Evolutionary conservation across 2,113 vertebrate genomes (phyloP).

Genomic region (Promerops cafer): DNA sequence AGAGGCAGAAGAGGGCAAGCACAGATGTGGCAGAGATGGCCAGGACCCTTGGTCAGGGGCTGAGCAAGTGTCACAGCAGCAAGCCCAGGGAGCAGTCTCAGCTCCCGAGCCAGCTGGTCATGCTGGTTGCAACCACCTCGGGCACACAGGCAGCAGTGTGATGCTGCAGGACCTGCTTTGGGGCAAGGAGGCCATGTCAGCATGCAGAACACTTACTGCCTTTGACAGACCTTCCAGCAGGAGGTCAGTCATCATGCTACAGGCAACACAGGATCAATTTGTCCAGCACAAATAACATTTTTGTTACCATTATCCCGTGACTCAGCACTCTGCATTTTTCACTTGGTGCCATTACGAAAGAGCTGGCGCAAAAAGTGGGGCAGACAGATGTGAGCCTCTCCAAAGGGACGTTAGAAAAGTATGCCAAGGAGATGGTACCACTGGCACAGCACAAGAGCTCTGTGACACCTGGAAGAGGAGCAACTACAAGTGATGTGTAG

Average conservation of each 20-base stretch:
- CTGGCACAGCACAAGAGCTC: background rate
- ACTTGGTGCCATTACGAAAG: background rate
- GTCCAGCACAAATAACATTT: background rate
- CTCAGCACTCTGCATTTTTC: background rate
- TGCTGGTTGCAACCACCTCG: accelerated
- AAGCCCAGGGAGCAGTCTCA: background rate
- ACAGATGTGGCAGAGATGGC: background rate
- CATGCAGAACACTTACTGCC: background rate
- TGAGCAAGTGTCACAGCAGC: background rate
- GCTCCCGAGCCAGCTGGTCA: background rate
- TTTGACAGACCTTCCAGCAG: background rate
- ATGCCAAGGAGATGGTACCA: background rate
- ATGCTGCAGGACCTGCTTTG: background rate
- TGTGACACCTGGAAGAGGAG: slow-evolving; percentile 23
- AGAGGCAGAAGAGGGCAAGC: background rate
- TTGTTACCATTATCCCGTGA: background rate
- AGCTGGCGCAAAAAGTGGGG: background rate
- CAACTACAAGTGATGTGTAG: background rate
- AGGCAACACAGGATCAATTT: background rate
- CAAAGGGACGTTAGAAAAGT: background rate
- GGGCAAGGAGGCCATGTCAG: background rate
- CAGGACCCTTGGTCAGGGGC: background rate
- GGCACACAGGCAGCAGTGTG: background rate
- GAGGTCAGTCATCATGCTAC: background rate
- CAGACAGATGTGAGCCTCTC: background rate